Evolutionary conservation across 1,140 invertebrate genomes (phyloP), one percentile per base, ranked within the genome.

Genomic region (Mactra quadrangularis): DNA sequence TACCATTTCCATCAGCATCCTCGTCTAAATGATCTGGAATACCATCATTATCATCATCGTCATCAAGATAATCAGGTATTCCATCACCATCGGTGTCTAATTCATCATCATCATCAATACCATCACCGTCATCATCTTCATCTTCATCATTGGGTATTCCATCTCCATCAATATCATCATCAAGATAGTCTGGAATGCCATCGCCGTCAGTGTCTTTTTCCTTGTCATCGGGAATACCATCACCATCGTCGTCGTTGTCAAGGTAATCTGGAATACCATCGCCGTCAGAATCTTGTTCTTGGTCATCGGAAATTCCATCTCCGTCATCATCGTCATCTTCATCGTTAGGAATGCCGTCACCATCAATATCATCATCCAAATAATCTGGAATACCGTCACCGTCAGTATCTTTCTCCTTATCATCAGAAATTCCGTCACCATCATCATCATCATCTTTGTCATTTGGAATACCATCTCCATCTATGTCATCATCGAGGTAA

Each of bases 81-180:
- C 92, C 91, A 86, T 92, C 91, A 57, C 83, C 85, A 79, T 91
- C 89, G 27, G 78, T 87, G 78, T 92, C 89, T 38, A 87, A 59
- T 41, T 91, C 88, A 62, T 88, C 52, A 60, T 90, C 75, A 71
- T 91, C 90, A 6, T 86, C 87, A 57, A 89, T 88, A 11, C 87
- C 90, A 77, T 90, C 90, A 57, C 88, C 89, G 84, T 90, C 87
- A 47, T 86, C 82, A 71, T 90, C 91, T 9, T 85, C 74, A 57
- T 92, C 91, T 29, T 89, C 29, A 78, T 90, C 71, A 70, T 93
- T 91, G 9, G 91, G 90, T 29, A 92, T 90, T 31, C 68, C 81
- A 55, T 78, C 76, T 1, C 76, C 76, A 33, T 78, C 76, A 29
- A 68, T 78, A 68, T 78, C 90, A 62, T 87, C 64, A 29, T 91